phyloP scores from a whole-genome alignment of 2,797 vertebrate genomes.

The Acipenser transmontanus region DNA sequence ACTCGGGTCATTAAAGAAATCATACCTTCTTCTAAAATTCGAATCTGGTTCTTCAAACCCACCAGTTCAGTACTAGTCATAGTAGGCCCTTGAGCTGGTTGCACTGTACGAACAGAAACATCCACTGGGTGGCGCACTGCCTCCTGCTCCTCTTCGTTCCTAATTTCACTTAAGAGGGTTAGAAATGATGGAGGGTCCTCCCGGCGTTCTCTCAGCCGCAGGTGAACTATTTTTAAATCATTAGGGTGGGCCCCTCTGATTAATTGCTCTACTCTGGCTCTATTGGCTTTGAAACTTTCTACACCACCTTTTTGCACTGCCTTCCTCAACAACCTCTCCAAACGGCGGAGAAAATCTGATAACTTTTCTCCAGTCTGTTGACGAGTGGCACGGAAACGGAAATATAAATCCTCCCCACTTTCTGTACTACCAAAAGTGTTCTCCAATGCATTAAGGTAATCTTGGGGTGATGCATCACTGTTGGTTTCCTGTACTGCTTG shows the following conservation, averaged over 20 bases:
- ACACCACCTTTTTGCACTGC: conserved; percentile 15
- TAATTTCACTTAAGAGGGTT: background rate
- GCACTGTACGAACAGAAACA: background rate
- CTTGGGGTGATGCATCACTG: too few relatives aligned
- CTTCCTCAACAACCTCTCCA: conserved; percentile 15
- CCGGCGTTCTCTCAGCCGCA: conserved; percentile 18
- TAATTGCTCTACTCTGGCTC: conserved; percentile 13
- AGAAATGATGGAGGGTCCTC: conserved; percentile 14
- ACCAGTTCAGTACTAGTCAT: too few relatives aligned
- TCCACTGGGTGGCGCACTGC: too few relatives aligned
- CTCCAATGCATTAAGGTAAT: too few relatives aligned
- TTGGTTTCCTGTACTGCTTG: too few relatives aligned
- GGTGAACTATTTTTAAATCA: conserved; percentile 12
- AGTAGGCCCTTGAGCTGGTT: conserved; percentile 5
- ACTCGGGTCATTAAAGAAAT: too few relatives aligned
- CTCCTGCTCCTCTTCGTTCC: too few relatives aligned
- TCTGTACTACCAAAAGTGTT: conserved; percentile 16
- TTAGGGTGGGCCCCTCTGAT: too few relatives aligned
- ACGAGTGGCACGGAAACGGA: background rate
- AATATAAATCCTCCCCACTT: conserved; percentile 18
- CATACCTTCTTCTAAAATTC: too few relatives aligned
- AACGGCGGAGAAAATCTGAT: too few relatives aligned
- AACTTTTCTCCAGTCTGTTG: conserved; percentile 15
- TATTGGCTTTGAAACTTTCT: background rate
- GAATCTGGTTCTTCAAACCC: too few relatives aligned